Evolutionary conservation across 2,797 vertebrate species (phyloP), one percentile per base, ranked within the genome.

Genomic region (Chaunax sp.): DNA sequence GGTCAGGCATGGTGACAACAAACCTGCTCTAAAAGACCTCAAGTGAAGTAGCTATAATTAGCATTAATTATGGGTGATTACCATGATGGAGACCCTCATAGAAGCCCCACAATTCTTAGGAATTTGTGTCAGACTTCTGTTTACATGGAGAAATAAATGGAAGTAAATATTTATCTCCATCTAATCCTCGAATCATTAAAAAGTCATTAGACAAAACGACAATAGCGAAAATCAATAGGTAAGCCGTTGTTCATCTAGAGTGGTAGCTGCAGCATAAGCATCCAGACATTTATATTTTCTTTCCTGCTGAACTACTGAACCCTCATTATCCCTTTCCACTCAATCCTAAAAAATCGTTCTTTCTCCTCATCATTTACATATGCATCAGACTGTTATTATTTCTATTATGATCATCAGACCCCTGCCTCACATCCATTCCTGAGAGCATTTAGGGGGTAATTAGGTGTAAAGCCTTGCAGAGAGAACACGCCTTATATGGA

Each of bases 281-380:
- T n/a, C 14, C 52, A 47, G 72, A 68, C 75, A 66, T 73, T 79
- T 76, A 69, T 72, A 66, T 79, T 73, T 85, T 64, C 64, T 89
- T 81, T 77, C 71, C 66, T 0, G 33, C 63, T 91, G 89, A 94
- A 93, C 93, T 93, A 75, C 83, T 91, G 91, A 93, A 93, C 92
- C 84, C 89, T 78, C 86, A 82, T 92, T 88, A 87, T 77, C 66
- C 80, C n/a, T 57, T 75, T 77, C 73, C 66, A 66, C 57, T 69
- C 65, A 14, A 71, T 76, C 77, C 81, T n/a, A 87, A 73, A 87
- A 81, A 68, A 79, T 84, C 59, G 69, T 81, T 80, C 82, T 77
- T 80, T 75, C 49, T 77, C 71, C 69, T 80, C 79, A 92, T 92
- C 84, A 88, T 90, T 90, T 88, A 89, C 87, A 89, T 89, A 89